Base-by-base conservation (phyloP, 2,797 vertebrate species). In the Poeciliopsis paucimaculata region DNA sequence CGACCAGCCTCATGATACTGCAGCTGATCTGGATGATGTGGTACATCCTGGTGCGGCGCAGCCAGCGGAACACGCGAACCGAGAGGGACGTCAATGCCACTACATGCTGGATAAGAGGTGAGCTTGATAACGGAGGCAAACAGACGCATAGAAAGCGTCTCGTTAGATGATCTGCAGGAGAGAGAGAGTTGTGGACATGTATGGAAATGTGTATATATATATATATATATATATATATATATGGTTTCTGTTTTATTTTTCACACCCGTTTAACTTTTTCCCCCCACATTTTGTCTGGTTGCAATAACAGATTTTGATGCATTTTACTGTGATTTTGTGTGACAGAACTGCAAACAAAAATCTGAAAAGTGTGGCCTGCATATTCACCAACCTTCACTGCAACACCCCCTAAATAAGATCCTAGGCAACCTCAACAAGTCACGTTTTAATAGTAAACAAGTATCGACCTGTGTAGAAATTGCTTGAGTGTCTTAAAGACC, bases 11-110 rank as follows among this genome's bases (percentile, higher is more conserved):
- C 83, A 98, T 99, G 97, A 92, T 97, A 73, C 93, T 99, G 73
- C 98, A 99, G 95, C 92, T 99, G 89, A 80, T 96, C 55, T 99
- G 98, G 98, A 99, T 99, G 98, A 89, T 97, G 88, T 99, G 97
- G 97, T 98, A 98, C 95, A 95, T 97, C 83, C 93, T 96, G 91
- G 96, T 96, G 88, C 96, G 97, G 89, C 91, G 95, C 85, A 94
- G 94, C 26, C 96, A 94, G 72, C 96, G 94, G 73, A 95, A 94
- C 84, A 82, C 95, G 70, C 90, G 95, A 70, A 94, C 92, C 0
- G 97, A 95, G 85, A 98, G 96, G 91, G 98, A 99, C 85, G 94
- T 95, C 0, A 96, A 98, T 45, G 98, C 97, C 0, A 97, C 97
- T 49, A 97, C 97, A 39, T 95, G 96, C 82, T 99, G 98, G 98